Evolutionary conservation across 2,888 invertebrate species (phyloP), one percentile per base, ranked within the genome.

Genomic region (Cerastis leucographa): DNA sequence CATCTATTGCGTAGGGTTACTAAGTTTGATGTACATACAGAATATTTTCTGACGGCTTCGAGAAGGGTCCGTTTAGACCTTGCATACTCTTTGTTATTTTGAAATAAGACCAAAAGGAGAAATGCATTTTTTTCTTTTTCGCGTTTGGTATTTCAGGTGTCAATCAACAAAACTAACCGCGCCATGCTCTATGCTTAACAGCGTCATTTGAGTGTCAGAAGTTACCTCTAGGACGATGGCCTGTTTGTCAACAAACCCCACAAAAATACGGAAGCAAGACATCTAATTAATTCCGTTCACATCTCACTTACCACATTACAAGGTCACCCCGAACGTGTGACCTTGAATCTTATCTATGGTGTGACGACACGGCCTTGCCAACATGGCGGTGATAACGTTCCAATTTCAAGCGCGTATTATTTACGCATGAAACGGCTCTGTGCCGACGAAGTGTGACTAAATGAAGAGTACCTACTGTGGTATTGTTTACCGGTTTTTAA

Each of bases 291-390:
- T 74, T 74, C 83, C 19, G 0, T 22, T 6, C 78, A 78, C 61
- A 71, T 71, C 74, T 72, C 66, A 14, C 42, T 61, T 67, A 54
- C 42, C 73, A 64, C 19, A 19, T 35, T 46, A 66, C 40, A 85
- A 81, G 85, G 69, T 22, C 17, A 56, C 49, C n/a, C n/a, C n/a
- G n/a, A 85, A 80, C 62, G 51, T 35, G 29, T 59, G 68, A 78
- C 87, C 87, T 87, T 85, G 78, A 12, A 11, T 59, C 65, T 86
- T 87, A 87, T 84, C 87, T 86, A 65, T 42, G 67, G 22, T 35
- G 0, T 86, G 82, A 86, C 86, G 86, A 82, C 79, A 85, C 35
- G 17, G 49, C 83, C 72, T 64, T 70, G 78, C 54, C 29, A 69
- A 42, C 54, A 77, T 76, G 68, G 69, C 76, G 73, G 73, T 75